These are phyloP conservation scores for Drosophila phalerata DNA, from an alignment of 2,888 invertebrate species.

Conservation along the genomic window DNA sequence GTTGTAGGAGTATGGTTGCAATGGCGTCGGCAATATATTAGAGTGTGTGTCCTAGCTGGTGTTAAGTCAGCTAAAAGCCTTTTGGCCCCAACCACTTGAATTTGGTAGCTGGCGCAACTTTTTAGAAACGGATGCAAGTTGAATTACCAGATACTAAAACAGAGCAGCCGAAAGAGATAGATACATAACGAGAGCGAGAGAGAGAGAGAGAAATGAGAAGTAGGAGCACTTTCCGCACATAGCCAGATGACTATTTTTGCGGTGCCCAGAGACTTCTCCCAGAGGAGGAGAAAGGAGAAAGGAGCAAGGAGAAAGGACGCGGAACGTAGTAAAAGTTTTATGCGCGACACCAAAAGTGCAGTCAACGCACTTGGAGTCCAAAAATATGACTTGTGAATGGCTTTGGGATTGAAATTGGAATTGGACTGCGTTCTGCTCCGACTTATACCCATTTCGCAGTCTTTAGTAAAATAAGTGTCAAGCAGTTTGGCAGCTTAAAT, in stretches of 20 bases:
- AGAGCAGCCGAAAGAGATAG: constrained; percentile 8
- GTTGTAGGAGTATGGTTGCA: constrained; percentile 6
- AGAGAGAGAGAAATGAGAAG: neutral
- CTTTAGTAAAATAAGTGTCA: constrained; percentile 59
- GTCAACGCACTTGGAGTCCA: constrained; percentile 70
- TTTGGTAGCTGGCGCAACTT: constrained; percentile 64
- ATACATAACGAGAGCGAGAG: neutral
- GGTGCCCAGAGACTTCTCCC: constrained; percentile 21
- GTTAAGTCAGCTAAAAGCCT: constrained; percentile 79
- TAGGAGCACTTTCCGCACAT: constrained; percentile 34
- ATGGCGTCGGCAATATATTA: constrained; percentile 58
- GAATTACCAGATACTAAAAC: constrained; percentile 56
- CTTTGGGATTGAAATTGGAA: constrained; percentile 34
- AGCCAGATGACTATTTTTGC: constrained; percentile 62
- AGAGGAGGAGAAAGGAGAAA: neutral
- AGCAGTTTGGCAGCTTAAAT: constrained; percentile 22
- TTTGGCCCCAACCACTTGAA: constrained; percentile 71
- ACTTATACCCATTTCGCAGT: constrained; percentile 27
- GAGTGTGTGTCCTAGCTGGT: constrained; percentile 60
- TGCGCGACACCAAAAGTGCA: constrained; percentile 70
- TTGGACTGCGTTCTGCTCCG: constrained; percentile 39
- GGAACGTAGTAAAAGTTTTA: constrained; percentile 60
- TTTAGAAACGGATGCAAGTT: constrained; percentile 73
- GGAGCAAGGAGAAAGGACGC: constrained; percentile 15
- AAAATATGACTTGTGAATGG: constrained; percentile 69